Evolutionary conservation across 1,140 invertebrate genomes (phyloP), one percentile per base, ranked within the genome.

Genomic region (Lepidurus packardi): DNA sequence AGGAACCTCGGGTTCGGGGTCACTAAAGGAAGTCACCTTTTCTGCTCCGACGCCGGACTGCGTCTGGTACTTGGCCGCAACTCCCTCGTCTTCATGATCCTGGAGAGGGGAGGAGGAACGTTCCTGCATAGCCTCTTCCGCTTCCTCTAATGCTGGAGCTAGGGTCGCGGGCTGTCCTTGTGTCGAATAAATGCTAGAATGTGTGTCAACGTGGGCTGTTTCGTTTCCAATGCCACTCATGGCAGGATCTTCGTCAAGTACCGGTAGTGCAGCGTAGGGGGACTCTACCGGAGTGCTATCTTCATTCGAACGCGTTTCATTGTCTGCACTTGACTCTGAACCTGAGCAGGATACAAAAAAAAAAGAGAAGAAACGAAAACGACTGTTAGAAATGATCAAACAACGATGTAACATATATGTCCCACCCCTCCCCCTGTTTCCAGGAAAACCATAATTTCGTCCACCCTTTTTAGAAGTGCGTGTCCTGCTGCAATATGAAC

Each of bases 111-210:
- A 65, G 13, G 53, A 65, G 53, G 53, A 13, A 7, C 53, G 53
- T 65, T 65, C 53, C 53, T 65, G 53, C 53, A 65, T 65, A 21
- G 16, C 34, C 34, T 34, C 13, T 65, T 11, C 53, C 21, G 21
- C 53, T 65, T 65, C 53, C 53, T 65, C 53, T 65, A 83, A 81
- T 80, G 78, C 85, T 84, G 75, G 76, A 25, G 24, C 1, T 43
- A 73, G 43, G 13, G 43, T 34, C 43, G 53, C 16, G 8, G 75
- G 43, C 13, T 76, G 8, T 65, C 21, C 53, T 65, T 65, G 53
- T n/a, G 53, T 65, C 8, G 53, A 65, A 21, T n/a, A n/a, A 65
- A 13, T 21, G 53, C 7, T 65, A 3, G 53, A 65, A 65, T 65
- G 53, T n/a, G 53, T 65, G 53, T 65, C 53, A 65, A 65, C 53